Conservation (phyloP, 2,888 invertebrate species). For the Chirona hameri region DNA sequence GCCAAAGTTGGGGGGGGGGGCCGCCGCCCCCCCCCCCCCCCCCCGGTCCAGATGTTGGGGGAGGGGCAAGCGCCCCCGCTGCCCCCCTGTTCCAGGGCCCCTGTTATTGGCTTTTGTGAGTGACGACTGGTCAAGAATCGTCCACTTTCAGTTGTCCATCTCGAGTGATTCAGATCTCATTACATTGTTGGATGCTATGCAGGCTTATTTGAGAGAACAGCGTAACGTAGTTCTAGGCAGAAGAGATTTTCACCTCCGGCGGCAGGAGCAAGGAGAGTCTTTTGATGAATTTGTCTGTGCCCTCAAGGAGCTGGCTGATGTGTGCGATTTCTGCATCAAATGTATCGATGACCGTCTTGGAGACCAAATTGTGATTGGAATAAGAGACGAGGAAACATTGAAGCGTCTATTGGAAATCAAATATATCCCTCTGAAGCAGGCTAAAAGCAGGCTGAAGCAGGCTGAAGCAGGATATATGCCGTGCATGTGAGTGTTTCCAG, state of each 20-base stretch:
- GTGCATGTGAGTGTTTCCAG: background rate
- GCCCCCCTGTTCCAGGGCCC: too few species aligned
- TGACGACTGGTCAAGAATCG: background rate
- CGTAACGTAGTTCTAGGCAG: background rate
- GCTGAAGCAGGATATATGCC: background rate
- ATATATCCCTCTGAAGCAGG: background rate
- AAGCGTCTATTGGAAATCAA: background rate
- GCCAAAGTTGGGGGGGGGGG: too few species aligned
- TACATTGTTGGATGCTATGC: background rate
- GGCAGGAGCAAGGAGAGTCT: background rate
- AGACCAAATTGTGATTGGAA: background rate
- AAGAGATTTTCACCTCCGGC: background rate
- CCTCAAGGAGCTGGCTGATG: background rate
- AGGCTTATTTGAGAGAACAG: background rate
- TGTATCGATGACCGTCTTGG: background rate
- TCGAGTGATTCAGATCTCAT: background rate
- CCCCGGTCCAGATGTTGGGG: too few species aligned
- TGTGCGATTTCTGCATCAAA: background rate
- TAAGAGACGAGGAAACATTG: background rate
- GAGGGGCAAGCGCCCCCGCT: too few species aligned
- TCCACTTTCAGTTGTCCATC: background rate
- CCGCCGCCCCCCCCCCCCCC: too few species aligned
- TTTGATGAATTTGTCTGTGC: background rate
- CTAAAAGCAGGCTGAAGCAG: background rate
- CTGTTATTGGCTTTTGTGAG: background rate